Evolutionary conservation across 2,113 vertebrate species (phyloP).

Genomic region (Hyperopisus bebe): DNA sequence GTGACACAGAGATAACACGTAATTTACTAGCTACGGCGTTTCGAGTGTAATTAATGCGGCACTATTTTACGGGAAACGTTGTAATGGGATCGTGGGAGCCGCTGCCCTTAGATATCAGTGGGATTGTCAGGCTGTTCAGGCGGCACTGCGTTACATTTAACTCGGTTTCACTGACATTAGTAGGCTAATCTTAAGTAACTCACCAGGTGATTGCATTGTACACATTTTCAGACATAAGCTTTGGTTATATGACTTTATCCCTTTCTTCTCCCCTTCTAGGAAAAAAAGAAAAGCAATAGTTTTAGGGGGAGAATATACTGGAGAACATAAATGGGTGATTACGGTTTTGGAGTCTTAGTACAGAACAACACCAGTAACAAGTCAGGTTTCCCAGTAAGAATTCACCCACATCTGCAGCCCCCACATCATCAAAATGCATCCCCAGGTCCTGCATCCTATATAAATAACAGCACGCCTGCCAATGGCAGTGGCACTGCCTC

Average conservation of each 20-base stretch:
- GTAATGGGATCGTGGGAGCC: neutral
- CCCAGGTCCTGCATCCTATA: conserved; percentile 88
- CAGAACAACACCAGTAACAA: conserved; percentile 97
- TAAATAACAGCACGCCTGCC: conserved; percentile 92
- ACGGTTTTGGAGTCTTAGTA: conserved; percentile 99
- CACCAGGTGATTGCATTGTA: conserved; percentile 23
- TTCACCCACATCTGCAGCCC: conserved; percentile 96
- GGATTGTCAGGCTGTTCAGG: neutral
- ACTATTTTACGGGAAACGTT: neutral
- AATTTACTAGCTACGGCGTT: neutral
- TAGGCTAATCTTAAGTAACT: conserved; percentile 40
- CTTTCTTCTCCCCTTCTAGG: conserved; percentile 35
- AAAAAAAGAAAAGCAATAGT: conserved; percentile 50
- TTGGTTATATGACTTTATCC: conserved; percentile 17
- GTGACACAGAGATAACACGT: neutral
- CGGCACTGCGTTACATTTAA: conserved; percentile 19
- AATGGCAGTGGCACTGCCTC: conserved; percentile 85
- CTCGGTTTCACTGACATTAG: conserved; percentile 56
- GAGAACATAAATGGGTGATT: conserved; percentile 96
- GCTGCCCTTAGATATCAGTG: neutral
- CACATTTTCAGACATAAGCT: conserved; percentile 29
- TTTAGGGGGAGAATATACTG: conserved; percentile 47
- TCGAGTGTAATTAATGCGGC: neutral
- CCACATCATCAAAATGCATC: conserved; percentile 88
- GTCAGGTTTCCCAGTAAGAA: conserved; percentile 94